Evolutionary conservation across 2,888 invertebrate species (phyloP).

Genomic region (Odontothrips loti): DNA sequence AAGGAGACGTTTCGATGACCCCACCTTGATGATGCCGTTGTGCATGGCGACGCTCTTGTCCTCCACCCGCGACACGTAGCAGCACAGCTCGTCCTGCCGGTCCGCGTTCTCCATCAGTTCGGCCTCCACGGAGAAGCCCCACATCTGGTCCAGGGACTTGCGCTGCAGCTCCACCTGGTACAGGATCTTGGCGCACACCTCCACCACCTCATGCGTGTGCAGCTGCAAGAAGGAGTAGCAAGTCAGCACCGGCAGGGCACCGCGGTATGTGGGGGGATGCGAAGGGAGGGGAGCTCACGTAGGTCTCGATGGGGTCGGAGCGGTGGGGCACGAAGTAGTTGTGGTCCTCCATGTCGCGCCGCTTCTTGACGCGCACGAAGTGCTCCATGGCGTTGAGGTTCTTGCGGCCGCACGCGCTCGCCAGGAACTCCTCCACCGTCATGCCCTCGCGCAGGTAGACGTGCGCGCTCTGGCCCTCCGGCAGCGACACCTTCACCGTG

Average conservation of each 20-base stretch:
- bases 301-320: slow-evolving; percentile 90
- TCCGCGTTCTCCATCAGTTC: slow-evolving; percentile 95
- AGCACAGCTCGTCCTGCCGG: slow-evolving; percentile 92
- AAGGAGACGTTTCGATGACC: too few relatives aligned
- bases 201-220: slow-evolving; percentile 89
- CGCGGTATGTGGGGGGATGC: too few relatives aligned
- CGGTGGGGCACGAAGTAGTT: slow-evolving; percentile 95
- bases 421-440: slow-evolving; percentile 93
- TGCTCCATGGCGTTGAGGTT: slow-evolving; percentile 92
- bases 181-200: slow-evolving; percentile 93
- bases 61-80: slow-evolving; percentile 93
- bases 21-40: slow-evolving; percentile 62
- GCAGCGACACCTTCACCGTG: slow-evolving; percentile 82
- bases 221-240: slow-evolving; percentile 55
- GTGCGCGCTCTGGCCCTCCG: slow-evolving; percentile 68
- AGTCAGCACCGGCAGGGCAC: not conserved
- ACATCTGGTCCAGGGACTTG: slow-evolving; percentile 88
- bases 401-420: slow-evolving; percentile 85
- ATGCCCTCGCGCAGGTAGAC: slow-evolving; percentile 86
- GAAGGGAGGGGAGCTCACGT: slow-evolving; percentile 53
- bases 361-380: slow-evolving; percentile 90
- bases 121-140: slow-evolving; percentile 97
- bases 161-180: slow-evolving; percentile 94
- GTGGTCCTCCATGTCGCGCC: slow-evolving; percentile 91
- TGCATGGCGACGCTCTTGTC: slow-evolving; percentile 94